Evolutionary conservation across 2,113 vertebrate species (phyloP).

Genomic region (Oostethus manadensis): DNA sequence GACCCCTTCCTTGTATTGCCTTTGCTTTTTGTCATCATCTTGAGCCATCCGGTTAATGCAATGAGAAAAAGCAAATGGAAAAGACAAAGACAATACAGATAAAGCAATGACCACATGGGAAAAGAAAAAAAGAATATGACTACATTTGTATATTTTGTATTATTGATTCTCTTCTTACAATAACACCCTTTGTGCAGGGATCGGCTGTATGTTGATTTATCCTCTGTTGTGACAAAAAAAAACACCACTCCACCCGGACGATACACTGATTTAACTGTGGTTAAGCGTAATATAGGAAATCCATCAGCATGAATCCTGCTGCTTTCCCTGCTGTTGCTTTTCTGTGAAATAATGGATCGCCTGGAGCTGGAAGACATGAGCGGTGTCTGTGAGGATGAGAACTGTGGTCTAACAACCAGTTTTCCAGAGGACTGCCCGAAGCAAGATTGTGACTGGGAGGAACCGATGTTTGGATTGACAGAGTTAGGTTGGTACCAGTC

Average conservation of each 20-base stretch:
- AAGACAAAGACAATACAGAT: too few species aligned
- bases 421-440: constrained; percentile 31
- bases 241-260: background rate
- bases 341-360: constrained; percentile 29
- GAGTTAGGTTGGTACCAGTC: constrained; percentile 47
- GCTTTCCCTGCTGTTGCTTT: background rate
- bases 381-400: constrained; percentile 38
- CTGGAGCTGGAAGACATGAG: constrained; percentile 18
- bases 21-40: too few species aligned
- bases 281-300: constrained; percentile 50
- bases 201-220: background rate
- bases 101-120: too few species aligned
- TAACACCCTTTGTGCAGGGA: too few species aligned
- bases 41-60: too few species aligned
- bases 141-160: too few species aligned
- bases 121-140: too few species aligned
- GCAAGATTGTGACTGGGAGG: constrained; percentile 37
- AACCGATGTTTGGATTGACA: constrained; percentile 43
- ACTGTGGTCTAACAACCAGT: constrained; percentile 21
- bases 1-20: too few species aligned
- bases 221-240: background rate
- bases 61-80: too few species aligned
- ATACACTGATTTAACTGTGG: constrained; percentile 3
- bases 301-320: constrained; percentile 41
- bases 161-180: too few species aligned